These are phyloP conservation scores for Odontocerum albicorne DNA, from an alignment of 2,888 invertebrate genomes.

Conservation along the genomic window DNA sequence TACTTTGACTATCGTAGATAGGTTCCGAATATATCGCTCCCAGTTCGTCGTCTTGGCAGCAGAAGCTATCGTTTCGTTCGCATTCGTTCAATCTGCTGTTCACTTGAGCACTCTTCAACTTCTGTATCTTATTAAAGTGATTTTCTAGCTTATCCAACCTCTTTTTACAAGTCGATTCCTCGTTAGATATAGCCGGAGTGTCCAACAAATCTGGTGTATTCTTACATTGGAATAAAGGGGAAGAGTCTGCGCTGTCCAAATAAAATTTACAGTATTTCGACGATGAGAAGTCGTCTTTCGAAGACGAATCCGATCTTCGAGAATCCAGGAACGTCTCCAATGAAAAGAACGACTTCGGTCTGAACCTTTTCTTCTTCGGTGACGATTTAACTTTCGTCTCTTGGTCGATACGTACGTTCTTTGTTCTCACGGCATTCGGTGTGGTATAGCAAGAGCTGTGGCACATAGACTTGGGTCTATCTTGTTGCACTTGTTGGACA, in stretches of 20 bases:
- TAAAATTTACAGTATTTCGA: constrained; percentile 58
- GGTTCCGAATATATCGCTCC: constrained; percentile 58
- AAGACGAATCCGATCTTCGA: constrained; percentile 55
- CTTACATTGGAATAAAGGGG: constrained; percentile 51
- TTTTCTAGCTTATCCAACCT: constrained; percentile 55
- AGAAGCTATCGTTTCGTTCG: constrained; percentile 50
- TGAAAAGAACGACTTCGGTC: constrained; percentile 54
- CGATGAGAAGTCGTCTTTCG: constrained; percentile 55
- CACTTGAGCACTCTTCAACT: constrained; percentile 42
- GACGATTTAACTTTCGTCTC: background rate
- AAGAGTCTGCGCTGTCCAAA: constrained; percentile 55
- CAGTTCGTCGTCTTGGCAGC: constrained; percentile 38
- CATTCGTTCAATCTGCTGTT: constrained; percentile 53
- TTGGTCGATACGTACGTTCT: background rate
- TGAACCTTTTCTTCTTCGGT: constrained; percentile 47
- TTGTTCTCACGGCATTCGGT: background rate
- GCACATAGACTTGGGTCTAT: constrained; percentile 53
- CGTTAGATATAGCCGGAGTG: constrained; percentile 52
- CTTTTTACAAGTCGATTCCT: constrained; percentile 49
- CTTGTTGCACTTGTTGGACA: background rate
- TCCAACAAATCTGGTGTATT: constrained; percentile 55
- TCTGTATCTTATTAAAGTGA: constrained; percentile 53
- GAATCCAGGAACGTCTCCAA: constrained; percentile 57
- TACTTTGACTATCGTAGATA: constrained; percentile 52
- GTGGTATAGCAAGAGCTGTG: constrained; percentile 7